phyloP scores from a whole-genome alignment of 1,140 invertebrate genomes.

The Asobara japonica region DNA sequence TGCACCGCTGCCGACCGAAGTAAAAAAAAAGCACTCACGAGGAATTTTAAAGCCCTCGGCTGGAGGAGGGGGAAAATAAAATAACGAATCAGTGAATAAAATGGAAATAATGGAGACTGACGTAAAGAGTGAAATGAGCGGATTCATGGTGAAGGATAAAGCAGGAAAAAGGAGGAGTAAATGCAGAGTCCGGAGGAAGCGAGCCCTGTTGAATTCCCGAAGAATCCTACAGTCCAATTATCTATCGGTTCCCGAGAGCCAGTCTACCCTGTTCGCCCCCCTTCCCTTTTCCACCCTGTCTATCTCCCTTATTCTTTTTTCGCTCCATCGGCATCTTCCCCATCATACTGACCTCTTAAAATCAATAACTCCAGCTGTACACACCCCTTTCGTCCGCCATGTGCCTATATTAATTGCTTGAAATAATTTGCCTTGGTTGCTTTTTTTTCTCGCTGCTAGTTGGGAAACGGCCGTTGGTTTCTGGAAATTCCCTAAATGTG shows the following conservation, averaged over 20 bases:
- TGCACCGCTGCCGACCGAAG: too few relatives aligned
- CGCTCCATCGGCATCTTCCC: background rate
- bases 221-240: constrained; percentile 30
- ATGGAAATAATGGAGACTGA: constrained; percentile 8
- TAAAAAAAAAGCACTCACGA: background rate
- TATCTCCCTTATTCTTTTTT: background rate
- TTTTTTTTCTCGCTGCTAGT: too few relatives aligned
- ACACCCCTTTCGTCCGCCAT: background rate
- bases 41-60: background rate
- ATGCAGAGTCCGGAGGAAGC: constrained; percentile 20
- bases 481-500: too few relatives aligned
- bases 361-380: background rate
- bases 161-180: background rate
- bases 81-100: background rate
- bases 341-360: constrained; percentile 2
- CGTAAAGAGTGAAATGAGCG: constrained; percentile 2
- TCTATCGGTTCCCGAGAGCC: constrained; percentile 17
- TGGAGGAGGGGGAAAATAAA: background rate
- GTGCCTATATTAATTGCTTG: background rate
- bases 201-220: constrained; percentile 24
- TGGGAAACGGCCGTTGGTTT: too few relatives aligned
- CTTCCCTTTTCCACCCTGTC: background rate
- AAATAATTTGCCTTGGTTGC: background rate
- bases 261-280: background rate
- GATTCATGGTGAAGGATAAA: background rate